Base-by-base conservation (phyloP, 1,140 invertebrate genomes). In the Idris sp. region DNA sequence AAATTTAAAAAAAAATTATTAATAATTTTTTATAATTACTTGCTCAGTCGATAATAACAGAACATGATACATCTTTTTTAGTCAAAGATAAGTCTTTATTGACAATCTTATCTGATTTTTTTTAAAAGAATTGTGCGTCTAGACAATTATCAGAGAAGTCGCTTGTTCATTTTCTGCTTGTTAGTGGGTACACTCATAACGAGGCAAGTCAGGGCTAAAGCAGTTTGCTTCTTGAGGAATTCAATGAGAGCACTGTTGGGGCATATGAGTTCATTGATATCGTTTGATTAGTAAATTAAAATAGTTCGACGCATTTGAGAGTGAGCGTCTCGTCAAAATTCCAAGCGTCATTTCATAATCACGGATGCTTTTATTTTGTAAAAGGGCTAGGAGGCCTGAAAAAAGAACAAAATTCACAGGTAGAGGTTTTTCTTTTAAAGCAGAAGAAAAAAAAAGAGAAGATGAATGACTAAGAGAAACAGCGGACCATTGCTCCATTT, bases 231-330 rank as follows among this genome's bases (percentile, higher is more conserved):
- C 44, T n/a, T 61, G 43, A 79, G 30, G 75, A 80, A 83, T 84
- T 86, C 83, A 86, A 86, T 86, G 82, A 82, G 76, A 73, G 68
- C 79, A 81, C 82, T 85, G 84, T 85, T 84, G 67, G 74, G 76
- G 71, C 78, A 76, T 75, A 79, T 81, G n/a, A n/a, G 84, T 85
- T 86, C 83, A 85, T 84, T 85, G 83, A 85, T 86, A 85, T 86
- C 75, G 77, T 81, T 82, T 83, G 81, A 85, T 83, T 84, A 83
- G 82, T 85, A 81, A 81, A 86, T 85, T 84, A 80, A 86, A 86
- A 86, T 83, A 83, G 77, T 75, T 80, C 80, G 65, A 77, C 77
- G 76, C 77, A 79, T n/a, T n/a, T n/a, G n/a, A n/a, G n/a, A n/a
- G n/a, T n/a, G n/a, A n/a, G n/a, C n/a, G n/a, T n/a, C n/a, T n/a